Base-by-base conservation (phyloP, 2,797 vertebrate genomes). In the Stomatorhinus walkeri region DNA sequence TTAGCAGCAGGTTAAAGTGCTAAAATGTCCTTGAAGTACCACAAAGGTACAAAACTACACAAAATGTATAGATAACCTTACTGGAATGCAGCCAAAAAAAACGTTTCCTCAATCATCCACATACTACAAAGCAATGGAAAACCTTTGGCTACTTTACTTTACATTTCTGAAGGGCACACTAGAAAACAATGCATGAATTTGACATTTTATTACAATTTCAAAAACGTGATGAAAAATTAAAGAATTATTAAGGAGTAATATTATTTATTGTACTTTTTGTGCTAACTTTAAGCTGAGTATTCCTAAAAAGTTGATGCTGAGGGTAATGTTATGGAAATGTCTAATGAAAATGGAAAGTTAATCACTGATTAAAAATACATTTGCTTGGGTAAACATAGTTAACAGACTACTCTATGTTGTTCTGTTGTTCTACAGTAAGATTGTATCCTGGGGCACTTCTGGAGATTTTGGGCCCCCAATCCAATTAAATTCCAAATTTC, bases 321-420 rank as follows among this genome's bases (percentile, higher is more conserved):
- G 32, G 36, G 36, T 79, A 43, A 79, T 19, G 36, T 79, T 79
- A 79, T 43, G 16, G 36, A 84, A 84, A 84, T 22, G 40, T 12
- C 43, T 84, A 48, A 84, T 48, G n/a, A 51, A 84, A 84, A 84
- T 48, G 81, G 48, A 84, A 28, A 19, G 49, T n/a, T 32, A 87
- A 87, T 40, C 8, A 87, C 14, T 87, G 19, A 87, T 87, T 56
- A 87, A 54, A 28, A 87, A 87, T 40, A 56, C 14, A 87, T 24
- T 59, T 87, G 2, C 32, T 56, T n/a, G 46, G 14, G 22, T 28
- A 49, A 85, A 52, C 83, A 85, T 85, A 85, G n/a, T 85, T 52
- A 85, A 85, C 22, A 85, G 9, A 54, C 22, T 32, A 28, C 24
- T 14, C 9, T 22, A 32, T 85, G 24, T 28, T 28, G 4, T 52